Base-by-base conservation (phyloP, 1,140 invertebrate species). In the Leptinotarsa undecemlineata region DNA sequence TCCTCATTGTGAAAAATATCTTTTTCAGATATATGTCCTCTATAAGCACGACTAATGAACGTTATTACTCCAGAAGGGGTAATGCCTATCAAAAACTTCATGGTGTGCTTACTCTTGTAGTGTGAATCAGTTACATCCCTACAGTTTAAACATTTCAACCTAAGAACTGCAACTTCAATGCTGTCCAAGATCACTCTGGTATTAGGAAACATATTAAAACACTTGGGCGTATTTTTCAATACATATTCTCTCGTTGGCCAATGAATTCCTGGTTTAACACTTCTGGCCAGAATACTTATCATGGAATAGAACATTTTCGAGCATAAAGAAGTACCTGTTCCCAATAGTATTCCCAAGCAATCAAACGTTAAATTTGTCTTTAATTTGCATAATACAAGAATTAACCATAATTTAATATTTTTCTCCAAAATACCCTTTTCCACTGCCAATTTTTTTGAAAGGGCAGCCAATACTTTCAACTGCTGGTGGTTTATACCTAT, bases 41-140 rank as follows among this genome's bases (percentile, higher is more conserved):
- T 81, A 77, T 78, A 82, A 23, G 76, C 67, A 17, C 78, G 64
- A 15, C 74, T 80, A 26, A 82, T 26, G 77, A 71, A 84, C n/a
- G 71, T 76, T 21, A 84, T 77, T 19, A 75, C n/a, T 48, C 80
- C 82, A 33, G 69, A 78, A 66, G 84, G 81, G 42, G 76, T 76
- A 57, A 83, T 75, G 6, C 73, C 78, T 48, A 80, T 77, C 68
- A 84, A 73, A 63, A 79, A 73, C 76, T 83, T 85, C 26, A 77
- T 69, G 20, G 81, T 84, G 63, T 68, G 74, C 14, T 78, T 73
- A 23, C 33, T 48, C 62, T 82, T 74, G 57, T 80, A 77, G 26
- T 68, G 76, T 0, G 42, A 70, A 70, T 70, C 11, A 19, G 33
- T 20, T 60, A 14, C 20, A 4, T 48, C 20, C 17, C 68, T 20